phyloP scores from a whole-genome alignment of 2,113 vertebrate genomes.

The Heptranchias perlo region DNA sequence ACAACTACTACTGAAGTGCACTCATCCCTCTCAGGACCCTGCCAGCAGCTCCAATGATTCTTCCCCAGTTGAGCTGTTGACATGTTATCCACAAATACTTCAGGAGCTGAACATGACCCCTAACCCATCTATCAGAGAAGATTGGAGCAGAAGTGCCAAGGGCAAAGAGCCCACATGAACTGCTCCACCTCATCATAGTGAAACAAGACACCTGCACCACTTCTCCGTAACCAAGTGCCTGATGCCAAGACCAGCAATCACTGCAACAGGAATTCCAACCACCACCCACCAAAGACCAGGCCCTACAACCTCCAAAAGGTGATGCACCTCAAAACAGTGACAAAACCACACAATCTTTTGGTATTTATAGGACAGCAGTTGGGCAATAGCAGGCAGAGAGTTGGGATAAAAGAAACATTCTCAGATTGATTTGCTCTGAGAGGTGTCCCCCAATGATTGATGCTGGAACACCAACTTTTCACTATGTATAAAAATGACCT shows the following conservation, averaged over 20 bases:
- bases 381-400: not conserved
- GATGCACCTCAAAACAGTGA: not conserved
- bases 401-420: not conserved
- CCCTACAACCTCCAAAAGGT: not conserved
- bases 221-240: not conserved
- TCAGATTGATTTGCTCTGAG: not conserved
- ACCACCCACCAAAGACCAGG: not conserved
- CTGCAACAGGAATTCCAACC: not conserved
- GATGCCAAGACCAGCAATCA: not conserved
- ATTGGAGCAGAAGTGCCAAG: too few relatives aligned
- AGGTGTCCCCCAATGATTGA: not conserved
- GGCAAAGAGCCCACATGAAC: not conserved
- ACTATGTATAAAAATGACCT: too few relatives aligned
- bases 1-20: too few relatives aligned
- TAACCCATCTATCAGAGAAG: too few relatives aligned
- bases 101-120: too few relatives aligned
- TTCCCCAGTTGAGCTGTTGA: too few relatives aligned
- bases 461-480: not conserved
- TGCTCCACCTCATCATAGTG: not conserved
- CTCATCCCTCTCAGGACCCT: too few relatives aligned
- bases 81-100: too few relatives aligned
- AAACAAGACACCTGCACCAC: not conserved
- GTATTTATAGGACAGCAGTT: too few relatives aligned
- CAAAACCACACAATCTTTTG: not conserved
- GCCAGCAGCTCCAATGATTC: too few relatives aligned